These are phyloP conservation scores for Axis porcinus DNA, from an alignment of 2,113 vertebrate species.

Conservation along the genomic window DNA sequence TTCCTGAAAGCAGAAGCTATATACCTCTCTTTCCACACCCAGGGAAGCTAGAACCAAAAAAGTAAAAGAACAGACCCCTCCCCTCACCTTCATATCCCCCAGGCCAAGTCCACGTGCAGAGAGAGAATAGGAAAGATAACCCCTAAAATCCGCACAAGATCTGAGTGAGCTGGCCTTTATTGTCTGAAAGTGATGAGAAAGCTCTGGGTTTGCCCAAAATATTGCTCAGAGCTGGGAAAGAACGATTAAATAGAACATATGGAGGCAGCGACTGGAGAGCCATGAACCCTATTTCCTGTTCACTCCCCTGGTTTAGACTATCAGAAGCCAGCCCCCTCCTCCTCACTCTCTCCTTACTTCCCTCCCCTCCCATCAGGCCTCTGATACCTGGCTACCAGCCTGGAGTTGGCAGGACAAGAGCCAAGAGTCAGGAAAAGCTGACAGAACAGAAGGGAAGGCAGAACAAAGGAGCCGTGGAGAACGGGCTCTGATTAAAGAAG, in stretches of 20 bases:
- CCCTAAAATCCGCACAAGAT: accelerated
- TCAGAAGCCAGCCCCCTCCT: accelerated
- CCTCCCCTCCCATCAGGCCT: background rate
- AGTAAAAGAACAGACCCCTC: background rate
- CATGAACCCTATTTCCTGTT: accelerated
- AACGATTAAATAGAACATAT: background rate
- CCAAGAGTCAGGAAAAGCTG: background rate
- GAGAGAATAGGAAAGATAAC: too few relatives aligned
- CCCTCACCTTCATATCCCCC: background rate
- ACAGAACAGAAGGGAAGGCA: background rate
- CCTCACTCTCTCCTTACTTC: background rate
- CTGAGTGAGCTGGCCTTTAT: background rate
- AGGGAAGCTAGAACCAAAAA: background rate
- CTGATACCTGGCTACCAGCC: background rate
- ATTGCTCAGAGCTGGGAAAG: background rate
- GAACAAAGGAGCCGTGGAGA: background rate
- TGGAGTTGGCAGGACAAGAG: background rate
- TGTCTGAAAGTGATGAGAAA: background rate
- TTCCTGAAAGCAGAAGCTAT: background rate
- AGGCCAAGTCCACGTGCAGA: accelerated
- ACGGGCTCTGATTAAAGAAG: background rate
- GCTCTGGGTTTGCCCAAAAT: background rate
- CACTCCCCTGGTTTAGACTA: accelerated
- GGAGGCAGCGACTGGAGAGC: accelerated
- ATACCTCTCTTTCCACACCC: background rate